These are phyloP conservation scores for Stichopus horrens DNA, from an alignment of 53 echinoderm and acorn worm species.

Conservation along the genomic window DNA sequence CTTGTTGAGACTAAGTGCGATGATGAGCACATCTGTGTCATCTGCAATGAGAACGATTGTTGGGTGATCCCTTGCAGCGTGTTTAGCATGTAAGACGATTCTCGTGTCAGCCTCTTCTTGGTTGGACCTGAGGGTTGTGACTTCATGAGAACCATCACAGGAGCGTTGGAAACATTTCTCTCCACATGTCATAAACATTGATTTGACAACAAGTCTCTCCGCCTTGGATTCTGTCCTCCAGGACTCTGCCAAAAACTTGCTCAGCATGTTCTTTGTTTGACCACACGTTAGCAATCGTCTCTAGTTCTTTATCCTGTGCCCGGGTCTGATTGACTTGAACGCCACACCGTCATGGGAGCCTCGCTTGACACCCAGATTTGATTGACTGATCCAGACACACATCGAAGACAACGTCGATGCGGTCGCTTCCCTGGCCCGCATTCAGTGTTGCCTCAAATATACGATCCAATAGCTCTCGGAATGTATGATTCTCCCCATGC, in stretches of 20 bases:
- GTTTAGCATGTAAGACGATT: conserved; percentile 46
- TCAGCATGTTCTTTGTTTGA: conserved; percentile 15
- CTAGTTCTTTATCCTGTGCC: conserved; percentile 41
- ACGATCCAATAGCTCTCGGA: background rate
- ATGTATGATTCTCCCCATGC: background rate
- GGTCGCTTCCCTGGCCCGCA: background rate
- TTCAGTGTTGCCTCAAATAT: background rate
- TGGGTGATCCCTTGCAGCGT: conserved; percentile 2
- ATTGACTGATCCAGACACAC: conserved; percentile 36
- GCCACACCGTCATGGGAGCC: background rate
- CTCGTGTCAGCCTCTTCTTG: conserved; percentile 62
- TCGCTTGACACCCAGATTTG: conserved; percentile 20
- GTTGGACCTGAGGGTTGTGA: background rate
- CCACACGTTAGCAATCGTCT: conserved; percentile 6
- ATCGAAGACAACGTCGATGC: conserved; percentile 27
- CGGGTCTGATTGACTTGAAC: conserved; percentile 16
- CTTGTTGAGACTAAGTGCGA: conserved; percentile 2
- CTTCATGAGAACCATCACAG: conserved; percentile 10
- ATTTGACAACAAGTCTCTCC: background rate
- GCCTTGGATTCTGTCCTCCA: background rate
- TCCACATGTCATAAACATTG: conserved; percentile 39
- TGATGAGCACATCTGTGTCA: conserved; percentile 52
- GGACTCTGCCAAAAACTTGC: background rate
- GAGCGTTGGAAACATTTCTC: conserved; percentile 25
- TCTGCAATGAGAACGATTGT: background rate